phyloP scores from a whole-genome alignment of 2,113 vertebrate genomes.

The Capreolus pygargus region DNA sequence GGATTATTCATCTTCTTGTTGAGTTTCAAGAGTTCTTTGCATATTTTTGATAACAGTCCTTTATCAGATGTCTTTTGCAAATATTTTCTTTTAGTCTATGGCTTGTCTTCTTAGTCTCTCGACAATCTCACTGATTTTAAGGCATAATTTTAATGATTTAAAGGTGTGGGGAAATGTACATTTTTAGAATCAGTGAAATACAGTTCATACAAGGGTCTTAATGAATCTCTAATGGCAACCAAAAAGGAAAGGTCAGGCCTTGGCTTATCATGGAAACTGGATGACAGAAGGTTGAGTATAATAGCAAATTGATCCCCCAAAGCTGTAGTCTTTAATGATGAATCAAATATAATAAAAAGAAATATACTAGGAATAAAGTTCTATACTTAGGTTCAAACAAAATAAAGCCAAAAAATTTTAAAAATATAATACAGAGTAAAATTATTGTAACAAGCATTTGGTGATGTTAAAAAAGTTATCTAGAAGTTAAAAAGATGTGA shows the following conservation, averaged over 20 bases:
- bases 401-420: background rate
- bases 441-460: background rate
- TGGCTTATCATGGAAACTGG: background rate
- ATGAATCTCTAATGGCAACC: background rate
- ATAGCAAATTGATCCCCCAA: background rate
- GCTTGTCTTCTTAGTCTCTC: background rate
- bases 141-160: background rate
- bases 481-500: background rate
- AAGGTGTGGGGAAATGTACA: background rate
- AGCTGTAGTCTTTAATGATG: background rate
- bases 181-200: background rate
- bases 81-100: background rate
- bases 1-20: background rate
- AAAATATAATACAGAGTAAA: background rate
- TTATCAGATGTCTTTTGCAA: background rate
- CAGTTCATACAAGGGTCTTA: background rate
- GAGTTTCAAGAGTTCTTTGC: background rate
- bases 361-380: background rate
- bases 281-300: background rate
- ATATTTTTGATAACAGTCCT: background rate
- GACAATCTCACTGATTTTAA: background rate
- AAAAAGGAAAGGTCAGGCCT: background rate
- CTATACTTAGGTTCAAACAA: background rate
- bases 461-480: background rate
- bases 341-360: background rate